Evolutionary conservation across 2,888 invertebrate species (phyloP).

Genomic region (Acleris laterana): DNA sequence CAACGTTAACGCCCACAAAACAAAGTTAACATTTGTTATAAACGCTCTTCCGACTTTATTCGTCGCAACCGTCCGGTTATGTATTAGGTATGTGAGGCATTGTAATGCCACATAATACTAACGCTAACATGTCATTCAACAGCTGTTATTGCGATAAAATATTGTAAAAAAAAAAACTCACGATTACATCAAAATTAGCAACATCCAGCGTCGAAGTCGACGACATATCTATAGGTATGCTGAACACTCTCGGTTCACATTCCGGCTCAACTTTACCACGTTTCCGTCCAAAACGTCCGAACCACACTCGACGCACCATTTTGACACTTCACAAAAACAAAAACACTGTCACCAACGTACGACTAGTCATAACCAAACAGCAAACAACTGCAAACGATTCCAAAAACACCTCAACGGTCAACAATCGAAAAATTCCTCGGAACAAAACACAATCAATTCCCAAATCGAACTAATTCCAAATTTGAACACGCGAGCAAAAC

Average conservation of each 20-base stretch:
- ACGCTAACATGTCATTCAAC: neutral
- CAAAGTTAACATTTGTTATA: neutral
- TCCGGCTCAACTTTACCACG: constrained; percentile 71
- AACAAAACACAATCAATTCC: constrained; percentile 14
- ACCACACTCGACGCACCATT: constrained; percentile 73
- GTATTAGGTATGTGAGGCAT: constrained; percentile 6
- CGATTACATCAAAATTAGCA: constrained; percentile 53
- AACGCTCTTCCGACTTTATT: constrained; percentile 12
- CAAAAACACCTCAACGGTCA: too few relatives aligned
- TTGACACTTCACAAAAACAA: constrained; percentile 43
- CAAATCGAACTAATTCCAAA: neutral
- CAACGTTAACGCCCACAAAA: neutral
- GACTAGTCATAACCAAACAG: too few relatives aligned
- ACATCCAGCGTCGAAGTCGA: constrained; percentile 73
- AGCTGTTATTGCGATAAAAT: too few relatives aligned
- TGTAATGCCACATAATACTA: neutral
- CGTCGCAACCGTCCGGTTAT: neutral
- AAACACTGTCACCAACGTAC: neutral
- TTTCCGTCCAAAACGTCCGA: constrained; percentile 63
- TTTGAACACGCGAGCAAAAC: neutral
- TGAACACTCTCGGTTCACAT: constrained; percentile 62
- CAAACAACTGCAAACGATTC: too few relatives aligned
- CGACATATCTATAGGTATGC: constrained; percentile 54
- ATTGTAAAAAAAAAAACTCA: constrained; percentile 6
- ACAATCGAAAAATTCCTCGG: neutral